Percentiles rank a stretch among this genome's conserved stretches.
These are phyloP conservation scores for Drosophila micromelanica DNA, from an alignment of 1,140 invertebrate species.

Conservation along the genomic window DNA sequence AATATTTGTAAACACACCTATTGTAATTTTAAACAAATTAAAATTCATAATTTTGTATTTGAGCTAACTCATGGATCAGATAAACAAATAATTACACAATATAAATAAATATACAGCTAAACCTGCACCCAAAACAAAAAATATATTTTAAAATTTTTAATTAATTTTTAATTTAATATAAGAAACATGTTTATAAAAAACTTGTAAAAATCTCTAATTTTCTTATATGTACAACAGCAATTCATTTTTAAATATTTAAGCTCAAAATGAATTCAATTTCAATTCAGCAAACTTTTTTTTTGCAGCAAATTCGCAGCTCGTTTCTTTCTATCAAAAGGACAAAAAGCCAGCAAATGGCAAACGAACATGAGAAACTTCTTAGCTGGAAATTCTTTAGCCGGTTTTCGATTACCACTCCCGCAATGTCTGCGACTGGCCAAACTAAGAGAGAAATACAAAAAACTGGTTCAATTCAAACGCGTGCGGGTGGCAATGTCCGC, in stretches of 20 bases:
- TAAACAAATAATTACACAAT: too few relatives aligned
- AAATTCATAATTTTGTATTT: not conserved
- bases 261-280: too few relatives aligned
- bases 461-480: slow-evolving; percentile 71
- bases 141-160: too few relatives aligned
- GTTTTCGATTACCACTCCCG: slow-evolving; percentile 74
- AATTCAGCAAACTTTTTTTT: too few relatives aligned
- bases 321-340: slow-evolving; percentile 44
- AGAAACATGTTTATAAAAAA: too few relatives aligned
- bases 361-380: slow-evolving; percentile 76
- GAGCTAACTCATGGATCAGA: too few relatives aligned
- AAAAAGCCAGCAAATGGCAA: slow-evolving; percentile 67
- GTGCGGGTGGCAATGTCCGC: slow-evolving; percentile 67
- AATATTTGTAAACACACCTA: not conserved
- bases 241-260: too few relatives aligned
- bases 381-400: slow-evolving; percentile 72
- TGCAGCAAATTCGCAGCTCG: not conserved
- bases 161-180: too few relatives aligned
- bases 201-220: too few relatives aligned
- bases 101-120: too few relatives aligned
- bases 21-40: not conserved
- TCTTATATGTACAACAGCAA: too few relatives aligned
- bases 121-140: too few relatives aligned
- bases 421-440: slow-evolving; percentile 19
- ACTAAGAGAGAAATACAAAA: slow-evolving; percentile 15